A percentile compares a stretch with the other conserved stretches of the same genome.
These are phyloP conservation scores for Drosophila baimaii DNA, from an alignment of 1,140 invertebrate genomes.

Conservation along the genomic window DNA sequence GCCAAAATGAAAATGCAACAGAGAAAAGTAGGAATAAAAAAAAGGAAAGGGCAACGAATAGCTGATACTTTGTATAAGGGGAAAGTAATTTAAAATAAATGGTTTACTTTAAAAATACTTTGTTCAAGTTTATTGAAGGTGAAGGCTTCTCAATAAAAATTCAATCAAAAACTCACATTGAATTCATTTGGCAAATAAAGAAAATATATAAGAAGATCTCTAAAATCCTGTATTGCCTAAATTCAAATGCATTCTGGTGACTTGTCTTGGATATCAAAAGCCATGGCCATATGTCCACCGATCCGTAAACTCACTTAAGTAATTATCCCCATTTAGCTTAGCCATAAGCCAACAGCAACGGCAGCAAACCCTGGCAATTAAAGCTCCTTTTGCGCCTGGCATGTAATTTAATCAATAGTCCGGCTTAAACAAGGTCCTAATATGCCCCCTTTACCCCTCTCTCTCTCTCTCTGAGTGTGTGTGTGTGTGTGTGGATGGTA, in stretches of 20 bases:
- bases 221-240: accelerated
- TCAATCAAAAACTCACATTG: not conserved
- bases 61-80: not conserved
- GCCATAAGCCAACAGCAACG: conserved; percentile 9
- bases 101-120: not conserved
- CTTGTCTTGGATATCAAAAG: not conserved
- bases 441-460: conserved; percentile 21
- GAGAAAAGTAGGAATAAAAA: not conserved
- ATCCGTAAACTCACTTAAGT: conserved; percentile 21
- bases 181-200: not conserved
- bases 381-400: conserved; percentile 20
- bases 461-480: not conserved
- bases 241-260: not conserved
- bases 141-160: not conserved
- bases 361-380: conserved; percentile 21
- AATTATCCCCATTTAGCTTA: conserved; percentile 24
- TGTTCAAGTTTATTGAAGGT: not conserved
- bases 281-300: not conserved
- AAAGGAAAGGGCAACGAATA: not conserved
- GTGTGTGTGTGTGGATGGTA: conserved; percentile 5
- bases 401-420: conserved; percentile 32
- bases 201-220: not conserved
- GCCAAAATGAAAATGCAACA: conserved; percentile 40
- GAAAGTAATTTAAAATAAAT: not conserved
- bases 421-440: conserved; percentile 29